Evolutionary conservation across 2,888 invertebrate genomes (phyloP), one percentile per base, ranked within the genome.

Genomic region (Mythimna loreyi): DNA sequence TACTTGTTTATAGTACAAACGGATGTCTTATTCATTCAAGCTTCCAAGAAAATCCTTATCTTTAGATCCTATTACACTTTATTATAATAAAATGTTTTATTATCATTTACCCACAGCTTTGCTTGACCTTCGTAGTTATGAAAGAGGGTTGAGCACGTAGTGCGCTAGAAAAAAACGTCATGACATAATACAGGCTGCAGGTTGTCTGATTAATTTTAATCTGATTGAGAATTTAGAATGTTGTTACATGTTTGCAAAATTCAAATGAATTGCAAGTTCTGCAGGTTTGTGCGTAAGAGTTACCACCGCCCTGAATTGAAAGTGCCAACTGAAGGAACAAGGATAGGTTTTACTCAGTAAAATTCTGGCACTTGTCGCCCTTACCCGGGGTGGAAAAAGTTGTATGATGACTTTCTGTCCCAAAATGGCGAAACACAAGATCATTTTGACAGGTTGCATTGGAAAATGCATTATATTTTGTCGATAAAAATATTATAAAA

Each of bases 31-130:
- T 65, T 80, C 71, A 75, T 68, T 78, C 73, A 59, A 47, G 57
- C 43, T 85, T 82, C 77, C 60, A 43, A 85, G 79, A 72, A 83
- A 79, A 75, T 56, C 61, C 5, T 69, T 82, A 80, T 78, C 73
- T 55, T 70, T 58, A 23, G 68, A 59, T 80, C 57, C 28, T 65
- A 64, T 75, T 80, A 67, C 67, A 82, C 30, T 63, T 13, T 19
- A n/a, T n/a, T 52, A 78, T 76, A 71, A 40, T 50, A 62, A 33
- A 55, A 65, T 40, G 47, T 74, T 57, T 62, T 75, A 57, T 52
- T 60, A 58, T 72, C 65, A 58, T 58, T 43, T 56, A 64, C 69
- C 72, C 60, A 66, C 70, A 81, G 65, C 52, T 68, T 65, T 8
- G 52, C 47, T 58, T 71, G 68, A 56, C 81, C 67, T 83, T 80